Base-by-base conservation (phyloP, 2,113 vertebrate species). In the Brachypteracias leptosomus region DNA sequence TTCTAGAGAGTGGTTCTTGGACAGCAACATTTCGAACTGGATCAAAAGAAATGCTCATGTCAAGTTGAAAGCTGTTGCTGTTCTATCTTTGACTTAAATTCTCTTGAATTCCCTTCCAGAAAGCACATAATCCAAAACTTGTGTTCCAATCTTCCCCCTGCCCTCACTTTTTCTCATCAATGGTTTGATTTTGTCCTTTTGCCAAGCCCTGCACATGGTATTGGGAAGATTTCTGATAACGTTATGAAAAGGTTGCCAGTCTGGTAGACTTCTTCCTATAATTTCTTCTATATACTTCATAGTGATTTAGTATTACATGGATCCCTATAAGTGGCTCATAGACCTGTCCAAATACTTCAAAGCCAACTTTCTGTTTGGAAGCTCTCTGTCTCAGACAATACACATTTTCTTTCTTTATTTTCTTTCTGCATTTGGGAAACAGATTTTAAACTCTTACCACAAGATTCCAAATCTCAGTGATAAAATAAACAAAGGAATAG, bases 121-220 rank as follows among this genome's bases (percentile, higher is more conserved):
- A 72, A 46, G 28, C 17, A 10, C 6, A 71, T 13, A 6, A 79
- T 52, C 1, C 2, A 85, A 74, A 82, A 54, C 35, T 31, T 54
- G 25, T 42, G 16, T 29, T 52, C 33, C 9, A 2, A 78, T 55
- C 51, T 49, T 73, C 25, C 4, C 1, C 10, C 10, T 1, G 0
- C 13, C 26, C 63, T 25, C 10, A 8, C 47, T 85, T 79, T 78
- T 78, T 79, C 66, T 81, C 9, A 33, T 3, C 8, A 47, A 4
- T 58, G 31, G 28, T 75, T 54, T 49, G 16, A 79, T 63, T 52
- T 13, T 66, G 47, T 54, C 14, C 8, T 80, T 70, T 67, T 79
- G 58, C 18, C 26, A 75, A 75, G 28, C 11, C 16, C 26, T 47
- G 40, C 12, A 36, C 22, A 19, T 6, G 31, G 44, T 36, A 67